Conservation (phyloP, 2,888 invertebrate species). For the Cryptocephalus moraei region DNA sequence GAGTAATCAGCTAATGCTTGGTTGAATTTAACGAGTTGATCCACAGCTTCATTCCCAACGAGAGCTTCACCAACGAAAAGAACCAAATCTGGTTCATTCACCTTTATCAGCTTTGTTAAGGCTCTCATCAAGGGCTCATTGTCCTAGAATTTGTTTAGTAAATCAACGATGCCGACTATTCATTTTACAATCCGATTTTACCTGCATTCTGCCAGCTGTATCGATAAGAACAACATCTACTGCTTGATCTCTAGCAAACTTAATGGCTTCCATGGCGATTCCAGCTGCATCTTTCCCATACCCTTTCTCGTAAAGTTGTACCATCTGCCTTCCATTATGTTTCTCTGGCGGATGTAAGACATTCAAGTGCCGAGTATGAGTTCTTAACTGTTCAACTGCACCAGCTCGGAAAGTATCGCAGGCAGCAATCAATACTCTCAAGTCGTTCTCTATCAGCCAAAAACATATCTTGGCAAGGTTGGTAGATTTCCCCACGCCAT, state of each 20-base stretch:
- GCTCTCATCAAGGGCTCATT: conserved; percentile 99
- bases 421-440: conserved; percentile 93
- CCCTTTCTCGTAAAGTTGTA: conserved; percentile 87
- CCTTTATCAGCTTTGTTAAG: conserved; percentile 91
- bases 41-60: conserved; percentile 99
- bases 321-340: conserved; percentile 68
- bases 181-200: conserved; percentile 6
- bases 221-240: conserved; percentile 94
- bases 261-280: conserved; percentile 95
- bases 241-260: conserved; percentile 68
- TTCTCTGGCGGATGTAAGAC: conserved; percentile 77
- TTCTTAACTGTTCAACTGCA: conserved; percentile 95
- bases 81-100: conserved; percentile 95
- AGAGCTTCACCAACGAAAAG: conserved; percentile 99
- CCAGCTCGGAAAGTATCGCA: conserved; percentile 99
- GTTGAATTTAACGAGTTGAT: conserved; percentile 98
- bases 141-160: conserved; percentile 43
- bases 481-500: conserved; percentile 98
- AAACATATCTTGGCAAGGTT: conserved; percentile 99
- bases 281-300: conserved; percentile 99
- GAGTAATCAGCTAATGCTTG: conserved; percentile 92
- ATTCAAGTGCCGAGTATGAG: conserved; percentile 87
- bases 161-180: too few relatives aligned
- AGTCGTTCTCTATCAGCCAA: conserved; percentile 96
- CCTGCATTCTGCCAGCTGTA: conserved; percentile 98